A percentile compares a stretch with the other conserved stretches of the same genome.
Conservation (phyloP, 2,113 vertebrate species). For the Zapornia atra region DNA sequence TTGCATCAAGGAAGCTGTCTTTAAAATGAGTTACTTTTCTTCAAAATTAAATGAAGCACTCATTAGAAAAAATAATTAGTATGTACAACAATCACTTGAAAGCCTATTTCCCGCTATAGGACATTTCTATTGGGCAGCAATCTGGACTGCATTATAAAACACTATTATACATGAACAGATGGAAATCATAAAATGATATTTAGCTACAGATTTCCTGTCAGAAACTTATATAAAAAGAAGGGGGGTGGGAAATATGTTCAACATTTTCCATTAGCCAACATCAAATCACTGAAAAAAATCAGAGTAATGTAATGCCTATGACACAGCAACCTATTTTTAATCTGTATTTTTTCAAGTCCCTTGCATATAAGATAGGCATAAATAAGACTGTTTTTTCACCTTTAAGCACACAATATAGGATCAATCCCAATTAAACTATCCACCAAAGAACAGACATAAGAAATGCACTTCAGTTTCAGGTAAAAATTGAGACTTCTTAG, state of each 20-base stretch:
- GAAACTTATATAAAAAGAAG: constrained; percentile 72
- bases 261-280: constrained; percentile 71
- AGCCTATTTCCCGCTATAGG: constrained; percentile 67
- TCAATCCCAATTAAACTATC: not conserved
- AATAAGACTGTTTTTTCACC: not conserved
- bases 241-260: constrained; percentile 56
- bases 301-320: constrained; percentile 45
- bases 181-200: constrained; percentile 79
- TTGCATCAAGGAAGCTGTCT: constrained; percentile 42
- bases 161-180: constrained; percentile 77
- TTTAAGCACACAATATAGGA: not conserved
- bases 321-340: constrained; percentile 26
- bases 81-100: constrained; percentile 70
- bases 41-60: constrained; percentile 67
- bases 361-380: not conserved
- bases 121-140: constrained; percentile 69
- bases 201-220: constrained; percentile 79
- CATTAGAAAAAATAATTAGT: constrained; percentile 74
- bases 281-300: constrained; percentile 49
- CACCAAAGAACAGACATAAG: not conserved
- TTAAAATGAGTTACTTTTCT: constrained; percentile 42
- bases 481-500: not conserved
- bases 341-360: not conserved
- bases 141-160: constrained; percentile 71
- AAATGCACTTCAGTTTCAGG: not conserved